Percentiles rank a stretch among this genome's conserved stretches.
Evolutionary conservation across 2,797 vertebrate genomes (phyloP).

Genomic region (Acrossocheilus fasciatus): DNA sequence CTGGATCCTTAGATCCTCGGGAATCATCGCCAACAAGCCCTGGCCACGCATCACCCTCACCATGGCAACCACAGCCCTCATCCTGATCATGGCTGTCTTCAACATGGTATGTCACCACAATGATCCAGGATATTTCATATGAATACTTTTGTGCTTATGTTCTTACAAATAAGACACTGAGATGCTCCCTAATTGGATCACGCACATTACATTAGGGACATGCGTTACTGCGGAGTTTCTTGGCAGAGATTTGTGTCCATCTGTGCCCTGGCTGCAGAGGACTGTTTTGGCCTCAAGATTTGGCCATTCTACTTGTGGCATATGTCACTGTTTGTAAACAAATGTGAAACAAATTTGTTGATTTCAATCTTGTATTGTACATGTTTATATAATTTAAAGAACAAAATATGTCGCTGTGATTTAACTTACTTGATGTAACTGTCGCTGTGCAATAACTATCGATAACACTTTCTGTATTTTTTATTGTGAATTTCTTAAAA

Average conservation of each 20-base stretch:
- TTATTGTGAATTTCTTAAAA: background rate
- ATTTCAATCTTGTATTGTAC: slow-evolving; percentile 19
- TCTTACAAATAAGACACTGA: slow-evolving; percentile 11
- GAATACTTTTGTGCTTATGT: slow-evolving; percentile 19
- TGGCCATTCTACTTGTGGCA: background rate
- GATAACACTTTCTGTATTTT: background rate
- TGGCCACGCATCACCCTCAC: slow-evolving; percentile 94
- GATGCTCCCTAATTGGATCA: background rate
- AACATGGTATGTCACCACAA: slow-evolving; percentile 88
- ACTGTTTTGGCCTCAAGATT: slow-evolving; percentile 31
- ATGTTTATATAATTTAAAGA: background rate
- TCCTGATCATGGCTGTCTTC: slow-evolving; percentile 93
- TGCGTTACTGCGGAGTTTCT: slow-evolving; percentile 3
- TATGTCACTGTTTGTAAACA: slow-evolving; percentile 53
- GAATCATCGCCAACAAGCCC: slow-evolving; percentile 91
- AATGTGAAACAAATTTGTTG: slow-evolving; percentile 22
- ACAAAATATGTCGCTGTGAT: background rate
- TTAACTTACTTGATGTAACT: background rate
- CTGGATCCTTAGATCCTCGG: slow-evolving; percentile 90
- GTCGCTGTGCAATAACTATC: background rate
- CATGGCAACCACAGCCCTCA: slow-evolving; percentile 88
- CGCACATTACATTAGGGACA: slow-evolving; percentile 15
- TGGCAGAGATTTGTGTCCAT: slow-evolving; percentile 48
- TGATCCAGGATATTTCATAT: background rate
- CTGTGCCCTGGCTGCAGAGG: slow-evolving; percentile 39